These are phyloP conservation scores for Euphonia xanthogaster DNA, from an alignment of 2,797 vertebrate species.

Conservation along the genomic window DNA sequence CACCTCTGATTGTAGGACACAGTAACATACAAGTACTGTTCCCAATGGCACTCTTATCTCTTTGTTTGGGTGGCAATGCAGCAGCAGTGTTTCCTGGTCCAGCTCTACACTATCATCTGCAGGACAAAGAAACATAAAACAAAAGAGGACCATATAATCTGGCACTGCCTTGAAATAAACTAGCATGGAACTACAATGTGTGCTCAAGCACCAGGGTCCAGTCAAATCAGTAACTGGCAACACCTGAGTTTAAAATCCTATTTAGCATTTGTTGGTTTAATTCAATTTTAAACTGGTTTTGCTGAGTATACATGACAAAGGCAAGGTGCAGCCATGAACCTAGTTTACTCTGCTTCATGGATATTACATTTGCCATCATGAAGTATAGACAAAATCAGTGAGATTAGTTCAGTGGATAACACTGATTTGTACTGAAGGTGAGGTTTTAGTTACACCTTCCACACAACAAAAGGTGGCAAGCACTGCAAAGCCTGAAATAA, in stretches of 20 bases:
- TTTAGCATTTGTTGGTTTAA: background rate
- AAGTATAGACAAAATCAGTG: background rate
- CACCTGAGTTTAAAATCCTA: background rate
- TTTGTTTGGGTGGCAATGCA: background rate
- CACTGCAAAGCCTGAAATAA: background rate
- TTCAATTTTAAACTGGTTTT: background rate
- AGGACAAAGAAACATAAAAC: background rate
- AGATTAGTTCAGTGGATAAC: background rate
- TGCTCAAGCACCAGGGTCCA: background rate
- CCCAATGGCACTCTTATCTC: background rate
- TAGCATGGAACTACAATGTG: background rate
- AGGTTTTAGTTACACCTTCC: background rate
- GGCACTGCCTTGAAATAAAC: background rate
- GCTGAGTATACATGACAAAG: background rate
- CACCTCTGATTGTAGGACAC: background rate
- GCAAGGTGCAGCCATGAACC: background rate
- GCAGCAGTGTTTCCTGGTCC: background rate
- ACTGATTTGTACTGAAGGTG: background rate
- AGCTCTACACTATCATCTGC: background rate
- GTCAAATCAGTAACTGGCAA: background rate
- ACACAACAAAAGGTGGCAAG: background rate
- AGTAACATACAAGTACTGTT: background rate
- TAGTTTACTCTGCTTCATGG: background rate
- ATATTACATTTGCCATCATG: background rate
- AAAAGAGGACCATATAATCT: background rate